Evolutionary conservation across 2,888 invertebrate genomes (phyloP).

Genomic region (Pandemis cinnamomeana): DNA sequence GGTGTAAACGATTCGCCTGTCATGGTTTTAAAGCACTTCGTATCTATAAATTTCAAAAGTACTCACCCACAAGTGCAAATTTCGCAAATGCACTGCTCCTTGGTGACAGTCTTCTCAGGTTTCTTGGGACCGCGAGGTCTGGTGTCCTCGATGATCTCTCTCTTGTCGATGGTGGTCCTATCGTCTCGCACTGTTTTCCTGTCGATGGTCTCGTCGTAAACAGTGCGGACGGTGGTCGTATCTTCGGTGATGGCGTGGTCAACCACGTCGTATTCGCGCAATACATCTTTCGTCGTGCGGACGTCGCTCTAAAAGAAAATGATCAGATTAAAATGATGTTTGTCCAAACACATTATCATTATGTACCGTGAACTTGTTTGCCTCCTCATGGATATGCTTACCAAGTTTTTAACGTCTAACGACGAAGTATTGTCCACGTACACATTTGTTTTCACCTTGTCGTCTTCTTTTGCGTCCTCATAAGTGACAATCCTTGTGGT

Average conservation of each 20-base stretch:
- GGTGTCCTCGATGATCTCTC: slow-evolving; percentile 71
- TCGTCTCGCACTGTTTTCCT: slow-evolving; percentile 80
- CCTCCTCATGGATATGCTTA: slow-evolving; percentile 55
- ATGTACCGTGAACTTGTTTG: not conserved
- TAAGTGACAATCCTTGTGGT: slow-evolving; percentile 79
- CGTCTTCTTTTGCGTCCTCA: slow-evolving; percentile 81
- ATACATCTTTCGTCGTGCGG: slow-evolving; percentile 78
- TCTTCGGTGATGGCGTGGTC: slow-evolving; percentile 80
- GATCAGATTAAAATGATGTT: slow-evolving; percentile 8
- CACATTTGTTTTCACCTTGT: slow-evolving; percentile 79
- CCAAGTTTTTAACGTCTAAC: slow-evolving; percentile 82
- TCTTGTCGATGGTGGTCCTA: slow-evolving; percentile 68
- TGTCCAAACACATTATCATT: not conserved
- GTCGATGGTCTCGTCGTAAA: slow-evolving; percentile 77
- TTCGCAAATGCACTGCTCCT: slow-evolving; percentile 95
- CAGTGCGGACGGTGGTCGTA: slow-evolving; percentile 74
- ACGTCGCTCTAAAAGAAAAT: slow-evolving; percentile 74
- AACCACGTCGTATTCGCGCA: slow-evolving; percentile 79
- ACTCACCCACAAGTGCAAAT: slow-evolving; percentile 96
- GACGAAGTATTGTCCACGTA: slow-evolving; percentile 79
- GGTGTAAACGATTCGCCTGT: not conserved
- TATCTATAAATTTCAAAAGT: slow-evolving; percentile 3
- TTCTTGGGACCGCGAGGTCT: slow-evolving; percentile 75
- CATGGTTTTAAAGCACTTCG: not conserved
- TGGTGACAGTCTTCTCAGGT: slow-evolving; percentile 75